phyloP scores from a whole-genome alignment of 1,140 invertebrate genomes.

The Sycophila sp. region DNA sequence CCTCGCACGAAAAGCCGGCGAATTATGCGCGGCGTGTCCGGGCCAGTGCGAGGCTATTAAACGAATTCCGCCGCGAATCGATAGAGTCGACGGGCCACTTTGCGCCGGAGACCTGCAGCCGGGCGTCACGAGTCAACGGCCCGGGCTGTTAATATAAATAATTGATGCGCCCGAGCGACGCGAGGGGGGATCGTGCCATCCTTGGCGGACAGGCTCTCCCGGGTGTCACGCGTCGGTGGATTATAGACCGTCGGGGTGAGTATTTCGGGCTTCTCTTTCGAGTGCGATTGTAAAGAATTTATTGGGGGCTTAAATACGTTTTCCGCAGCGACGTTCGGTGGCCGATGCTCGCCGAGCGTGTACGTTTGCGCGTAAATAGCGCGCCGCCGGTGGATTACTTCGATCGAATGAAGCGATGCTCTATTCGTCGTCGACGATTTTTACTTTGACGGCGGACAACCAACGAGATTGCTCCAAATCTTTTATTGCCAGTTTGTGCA shows the following conservation, averaged over 20 bases:
- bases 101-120: slow-evolving; percentile 2
- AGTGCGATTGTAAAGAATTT: background rate
- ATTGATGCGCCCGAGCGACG: slow-evolving; percentile 48
- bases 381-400: too few species aligned
- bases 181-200: too few species aligned
- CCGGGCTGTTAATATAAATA: slow-evolving; percentile 60
- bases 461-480: too few species aligned
- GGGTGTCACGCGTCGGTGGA: slow-evolving; percentile 4
- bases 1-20: background rate
- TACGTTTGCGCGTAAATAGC: too few species aligned
- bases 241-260: background rate
- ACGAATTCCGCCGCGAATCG: slow-evolving; percentile 32
- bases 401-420: too few species aligned
- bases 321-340: too few species aligned
- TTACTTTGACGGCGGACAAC: too few species aligned
- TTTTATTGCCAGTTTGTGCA: too few species aligned
- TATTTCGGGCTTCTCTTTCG: background rate
- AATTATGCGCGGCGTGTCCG: background rate
- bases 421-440: too few species aligned
- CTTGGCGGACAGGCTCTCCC: too few species aligned
- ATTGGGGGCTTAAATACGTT: background rate
- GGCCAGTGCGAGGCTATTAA: slow-evolving; percentile 39
- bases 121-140: slow-evolving; percentile 34
- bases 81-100: slow-evolving; percentile 29
- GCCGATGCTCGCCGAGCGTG: too few species aligned